These are phyloP conservation scores for Ctenopoma kingsleyae DNA, from an alignment of 2,797 vertebrate genomes.

Conservation along the genomic window DNA sequence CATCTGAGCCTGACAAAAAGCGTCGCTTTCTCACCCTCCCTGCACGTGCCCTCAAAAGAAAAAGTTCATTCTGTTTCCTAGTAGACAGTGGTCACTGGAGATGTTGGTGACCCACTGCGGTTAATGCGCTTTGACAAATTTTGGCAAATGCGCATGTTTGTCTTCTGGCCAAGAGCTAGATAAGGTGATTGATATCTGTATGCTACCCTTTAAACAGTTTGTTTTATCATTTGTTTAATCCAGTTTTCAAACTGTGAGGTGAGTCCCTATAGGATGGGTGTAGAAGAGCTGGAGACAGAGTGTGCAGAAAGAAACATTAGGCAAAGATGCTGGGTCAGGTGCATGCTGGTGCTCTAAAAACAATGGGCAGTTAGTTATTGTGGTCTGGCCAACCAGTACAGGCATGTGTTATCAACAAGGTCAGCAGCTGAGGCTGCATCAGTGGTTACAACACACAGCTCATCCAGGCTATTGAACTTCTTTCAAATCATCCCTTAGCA, in stretches of 20 bases:
- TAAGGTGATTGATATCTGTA: neutral
- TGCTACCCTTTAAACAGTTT: neutral
- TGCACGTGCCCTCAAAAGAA: slow-evolving; percentile 33
- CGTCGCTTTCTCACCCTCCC: slow-evolving; percentile 22
- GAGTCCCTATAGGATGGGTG: no score
- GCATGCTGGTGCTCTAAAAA: slow-evolving; percentile 18
- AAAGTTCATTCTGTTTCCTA: slow-evolving; percentile 38
- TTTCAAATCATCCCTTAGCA: slow-evolving; percentile 22
- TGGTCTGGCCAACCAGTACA: slow-evolving; percentile 20
- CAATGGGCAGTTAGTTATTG: slow-evolving; percentile 12
- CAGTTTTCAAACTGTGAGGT: neutral
- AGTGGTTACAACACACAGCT: slow-evolving; percentile 23
- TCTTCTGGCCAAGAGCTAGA: slow-evolving; percentile 3
- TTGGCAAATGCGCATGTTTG: neutral
- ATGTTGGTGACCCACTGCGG: neutral
- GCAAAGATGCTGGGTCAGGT: slow-evolving; percentile 23
- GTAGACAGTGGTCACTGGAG: slow-evolving; percentile 18
- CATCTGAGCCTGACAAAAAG: slow-evolving; percentile 46
- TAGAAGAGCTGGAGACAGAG: neutral
- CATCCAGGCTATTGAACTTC: slow-evolving; percentile 35
- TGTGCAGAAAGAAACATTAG: neutral
- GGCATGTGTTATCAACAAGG: slow-evolving; percentile 20
- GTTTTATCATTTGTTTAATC: slow-evolving; percentile 14
- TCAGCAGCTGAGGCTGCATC: slow-evolving; percentile 31
- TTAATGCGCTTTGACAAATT: slow-evolving; percentile 8